Percentiles rank a stretch among this genome's conserved stretches.
These are phyloP conservation scores for Cliona cf. orientalis DNA, from an alignment of 37 sponge, comb jelly and placozoan species.

Conservation along the genomic window DNA sequence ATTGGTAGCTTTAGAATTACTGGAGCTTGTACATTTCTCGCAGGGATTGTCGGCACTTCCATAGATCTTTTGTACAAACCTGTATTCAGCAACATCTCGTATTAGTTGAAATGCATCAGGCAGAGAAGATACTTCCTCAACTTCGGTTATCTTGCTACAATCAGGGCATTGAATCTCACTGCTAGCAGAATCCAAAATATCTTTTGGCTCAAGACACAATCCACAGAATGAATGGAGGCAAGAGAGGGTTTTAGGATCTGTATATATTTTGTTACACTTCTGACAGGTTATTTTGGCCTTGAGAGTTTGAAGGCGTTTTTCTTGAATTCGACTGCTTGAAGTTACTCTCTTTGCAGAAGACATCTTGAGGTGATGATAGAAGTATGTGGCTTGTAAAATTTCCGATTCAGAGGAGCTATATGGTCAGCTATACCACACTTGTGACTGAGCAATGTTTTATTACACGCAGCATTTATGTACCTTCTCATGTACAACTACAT, in stretches of 20 bases:
- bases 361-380: too few relatives aligned
- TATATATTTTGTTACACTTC: slow-evolving; percentile 47
- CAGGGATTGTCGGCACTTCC: slow-evolving; percentile 30
- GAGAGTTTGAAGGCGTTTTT: background rate
- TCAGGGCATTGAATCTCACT: slow-evolving; percentile 36
- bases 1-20: slow-evolving; percentile 20
- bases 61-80: slow-evolving; percentile 44
- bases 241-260: slow-evolving; percentile 53
- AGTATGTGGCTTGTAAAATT: too few relatives aligned
- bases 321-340: too few relatives aligned
- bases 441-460: too few relatives aligned
- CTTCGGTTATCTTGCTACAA: slow-evolving; percentile 11
- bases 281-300: slow-evolving; percentile 27
- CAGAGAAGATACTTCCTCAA: background rate
- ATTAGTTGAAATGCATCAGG: slow-evolving; percentile 47
- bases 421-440: too few relatives aligned
- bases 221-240: slow-evolving; percentile 69
- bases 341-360: too few relatives aligned
- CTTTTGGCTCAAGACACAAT: slow-evolving; percentile 22
- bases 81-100: slow-evolving; percentile 14
- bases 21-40: slow-evolving; percentile 41
- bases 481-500: too few relatives aligned
- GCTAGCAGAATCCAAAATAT: background rate
- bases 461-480: too few relatives aligned
- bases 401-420: too few relatives aligned